Evolutionary conservation across 2,797 vertebrate species (phyloP), one percentile per base, ranked within the genome.

Genomic region (Sitta carolinensis): DNA sequence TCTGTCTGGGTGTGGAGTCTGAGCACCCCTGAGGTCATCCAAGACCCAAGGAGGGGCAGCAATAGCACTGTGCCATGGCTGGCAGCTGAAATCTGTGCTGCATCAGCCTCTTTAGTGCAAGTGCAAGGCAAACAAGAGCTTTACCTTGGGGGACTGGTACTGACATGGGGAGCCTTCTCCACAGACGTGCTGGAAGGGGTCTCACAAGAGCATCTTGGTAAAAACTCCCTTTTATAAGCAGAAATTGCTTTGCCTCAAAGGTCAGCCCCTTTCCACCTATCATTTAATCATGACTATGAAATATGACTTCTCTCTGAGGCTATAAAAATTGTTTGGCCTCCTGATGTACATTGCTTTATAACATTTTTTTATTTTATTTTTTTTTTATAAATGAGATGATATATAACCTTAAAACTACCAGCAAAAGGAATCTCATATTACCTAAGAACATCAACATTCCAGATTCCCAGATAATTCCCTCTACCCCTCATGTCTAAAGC

Each of bases 171-270:
- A 90, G 9, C 30, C 42, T 75, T 70, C 85, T 84, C 76, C 67
- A 88, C 72, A 74, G 86, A 73, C 0, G 1, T 84, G 62, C 72
- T 93, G 59, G 78, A 76, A 87, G 75, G 26, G 42, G 50, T 10
- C 43, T 87, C 64, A 40, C 0, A 3, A 88, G 59, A 90, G 63
- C 52, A 72, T 61, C 76, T 64, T 81, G 77, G 67, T 90, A 81
- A 94, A 90, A 94, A 94, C 69, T 55, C 48, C 30, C 38, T 92
- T 83, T 55, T 30, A 5, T 32, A 29, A 80, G 52, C 43, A 68
- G 51, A 91, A 82, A 87, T 87, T 82, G 82, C 57, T 89, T 90
- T 74, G 77, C 54, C 52, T 88, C n/a, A 29, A 70, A 92, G 58
- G 78, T 78, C 82, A 45, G 36, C 21, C 50, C 59, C 29, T 89